Percentiles rank a stretch among this genome's conserved stretches.
These are phyloP conservation scores for Lepidotrigona ventralis DNA, from an alignment of 1,140 invertebrate genomes.

Conservation along the genomic window DNA sequence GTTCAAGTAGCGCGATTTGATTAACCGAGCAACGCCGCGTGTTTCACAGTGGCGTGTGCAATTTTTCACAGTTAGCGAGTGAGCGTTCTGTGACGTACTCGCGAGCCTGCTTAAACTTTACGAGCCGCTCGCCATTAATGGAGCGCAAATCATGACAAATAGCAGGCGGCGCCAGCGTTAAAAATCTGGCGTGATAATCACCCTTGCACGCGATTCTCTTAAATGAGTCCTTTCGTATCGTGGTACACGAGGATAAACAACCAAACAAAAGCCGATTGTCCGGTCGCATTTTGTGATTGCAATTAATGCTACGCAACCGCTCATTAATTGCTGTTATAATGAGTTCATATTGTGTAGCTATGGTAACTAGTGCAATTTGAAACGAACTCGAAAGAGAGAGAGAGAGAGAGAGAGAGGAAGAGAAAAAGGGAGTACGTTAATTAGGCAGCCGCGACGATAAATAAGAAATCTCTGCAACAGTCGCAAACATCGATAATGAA, in stretches of 20 bases:
- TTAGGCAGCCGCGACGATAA: slow-evolving; percentile 65
- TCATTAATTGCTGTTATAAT: slow-evolving; percentile 32
- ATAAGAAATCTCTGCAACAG: slow-evolving; percentile 61
- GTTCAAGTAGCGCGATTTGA: background rate
- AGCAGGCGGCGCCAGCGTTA: background rate
- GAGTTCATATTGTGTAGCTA: background rate
- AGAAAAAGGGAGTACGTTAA: slow-evolving; percentile 57
- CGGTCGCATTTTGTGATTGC: slow-evolving; percentile 19
- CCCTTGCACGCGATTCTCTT: slow-evolving; percentile 10
- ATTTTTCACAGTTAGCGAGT: background rate
- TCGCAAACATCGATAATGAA: slow-evolving; percentile 60
- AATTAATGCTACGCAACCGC: slow-evolving; percentile 24
- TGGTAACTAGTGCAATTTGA: slow-evolving; percentile 29
- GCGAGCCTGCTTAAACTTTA: background rate
- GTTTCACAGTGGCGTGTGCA: background rate
- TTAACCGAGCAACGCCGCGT: background rate
- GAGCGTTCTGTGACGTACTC: background rate
- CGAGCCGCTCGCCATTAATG: background rate
- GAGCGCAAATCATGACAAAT: slow-evolving; percentile 1
- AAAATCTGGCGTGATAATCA: slow-evolving; percentile 2
- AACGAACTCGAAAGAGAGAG: no score
- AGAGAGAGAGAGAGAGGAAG: no score
- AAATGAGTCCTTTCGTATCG: background rate
- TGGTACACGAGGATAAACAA: background rate
- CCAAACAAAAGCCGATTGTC: background rate